Evolutionary conservation across 2,888 invertebrate species (phyloP).

Genomic region (Epinotia ramella): DNA sequence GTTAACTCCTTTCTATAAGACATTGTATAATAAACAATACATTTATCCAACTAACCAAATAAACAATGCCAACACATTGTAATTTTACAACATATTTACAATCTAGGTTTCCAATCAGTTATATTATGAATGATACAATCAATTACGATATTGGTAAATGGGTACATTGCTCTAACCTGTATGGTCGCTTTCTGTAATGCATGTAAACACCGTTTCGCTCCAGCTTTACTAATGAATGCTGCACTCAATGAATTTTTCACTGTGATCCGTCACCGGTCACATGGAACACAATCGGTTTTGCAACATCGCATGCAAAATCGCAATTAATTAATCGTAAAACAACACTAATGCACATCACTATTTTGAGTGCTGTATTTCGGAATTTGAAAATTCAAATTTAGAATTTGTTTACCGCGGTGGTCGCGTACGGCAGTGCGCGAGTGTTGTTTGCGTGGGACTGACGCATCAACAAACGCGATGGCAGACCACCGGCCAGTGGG

Average conservation of each 20-base stretch:
- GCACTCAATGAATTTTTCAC: slow-evolving; percentile 57
- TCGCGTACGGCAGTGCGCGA: slow-evolving; percentile 63
- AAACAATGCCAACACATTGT: background rate
- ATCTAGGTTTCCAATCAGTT: slow-evolving; percentile 12
- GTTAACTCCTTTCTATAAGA: background rate
- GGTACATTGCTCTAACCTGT: slow-evolving; percentile 67
- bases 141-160: slow-evolving; percentile 32
- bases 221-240: slow-evolving; percentile 76
- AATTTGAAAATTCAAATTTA: slow-evolving; percentile 50
- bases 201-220: slow-evolving; percentile 82
- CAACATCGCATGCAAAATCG: slow-evolving; percentile 56
- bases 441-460: slow-evolving; percentile 70
- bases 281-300: slow-evolving; percentile 55
- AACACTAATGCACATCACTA: slow-evolving; percentile 43
- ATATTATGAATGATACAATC: slow-evolving; percentile 12
- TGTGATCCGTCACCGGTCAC: slow-evolving; percentile 56
- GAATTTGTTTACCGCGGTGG: slow-evolving; percentile 46
- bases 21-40: background rate
- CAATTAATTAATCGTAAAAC: slow-evolving; percentile 45
- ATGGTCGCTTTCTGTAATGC: slow-evolving; percentile 84
- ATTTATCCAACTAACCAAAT: background rate
- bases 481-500: slow-evolving; percentile 55
- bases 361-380: slow-evolving; percentile 8
- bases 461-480: slow-evolving; percentile 69
- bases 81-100: background rate